A percentile compares a stretch with the other conserved stretches of the same genome.
Conservation (phyloP, 2,113 vertebrate species). For the Bufo gargarizans region DNA sequence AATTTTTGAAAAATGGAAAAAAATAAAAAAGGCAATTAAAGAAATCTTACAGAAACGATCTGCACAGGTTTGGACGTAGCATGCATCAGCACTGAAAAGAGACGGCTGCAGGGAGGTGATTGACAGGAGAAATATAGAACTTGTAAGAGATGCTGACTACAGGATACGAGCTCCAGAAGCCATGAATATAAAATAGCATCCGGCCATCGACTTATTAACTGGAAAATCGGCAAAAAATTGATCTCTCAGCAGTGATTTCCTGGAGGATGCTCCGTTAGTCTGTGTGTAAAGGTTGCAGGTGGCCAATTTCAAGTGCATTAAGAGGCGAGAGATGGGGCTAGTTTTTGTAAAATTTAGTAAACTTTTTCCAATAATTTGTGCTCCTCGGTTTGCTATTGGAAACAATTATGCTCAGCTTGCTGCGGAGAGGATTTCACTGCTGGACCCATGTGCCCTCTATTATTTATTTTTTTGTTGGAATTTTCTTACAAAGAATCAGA, state of each 20-base stretch:
- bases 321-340: neutral
- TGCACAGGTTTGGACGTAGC: neutral
- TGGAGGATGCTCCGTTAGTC: neutral
- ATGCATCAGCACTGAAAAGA: neutral
- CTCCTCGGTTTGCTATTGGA: no score
- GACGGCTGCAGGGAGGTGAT: neutral
- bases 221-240: conserved; percentile 21
- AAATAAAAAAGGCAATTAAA: neutral
- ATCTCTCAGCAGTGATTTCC: conserved; percentile 17
- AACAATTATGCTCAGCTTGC: neutral
- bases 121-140: neutral
- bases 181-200: conserved; percentile 39
- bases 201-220: conserved; percentile 18
- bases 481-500: neutral
- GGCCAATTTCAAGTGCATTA: conserved; percentile 17
- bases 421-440: neutral
- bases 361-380: neutral
- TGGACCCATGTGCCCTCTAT: conserved; percentile 16
- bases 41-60: neutral
- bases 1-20: no score
- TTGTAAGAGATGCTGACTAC: neutral
- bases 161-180: neutral
- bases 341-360: neutral
- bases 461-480: neutral
- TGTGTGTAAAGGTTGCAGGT: neutral